phyloP scores from a whole-genome alignment of 2,888 invertebrate genomes.

The Acronicta psi region DNA sequence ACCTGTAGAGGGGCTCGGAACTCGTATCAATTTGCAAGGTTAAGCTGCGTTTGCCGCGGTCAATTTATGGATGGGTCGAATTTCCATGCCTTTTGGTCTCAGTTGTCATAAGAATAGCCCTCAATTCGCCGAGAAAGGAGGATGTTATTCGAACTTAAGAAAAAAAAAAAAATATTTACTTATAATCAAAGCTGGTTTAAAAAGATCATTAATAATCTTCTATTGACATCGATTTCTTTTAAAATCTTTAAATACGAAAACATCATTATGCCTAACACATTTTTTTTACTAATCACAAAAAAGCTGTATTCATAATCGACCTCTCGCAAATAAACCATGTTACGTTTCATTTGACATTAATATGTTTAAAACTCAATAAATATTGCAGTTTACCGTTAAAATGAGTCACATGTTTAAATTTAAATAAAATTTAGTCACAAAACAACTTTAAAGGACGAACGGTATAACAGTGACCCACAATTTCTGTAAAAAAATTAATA shows the following conservation, averaged over 20 bases:
- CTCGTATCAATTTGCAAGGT: too few species aligned
- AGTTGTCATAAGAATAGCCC: too few species aligned
- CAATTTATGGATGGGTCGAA: too few species aligned
- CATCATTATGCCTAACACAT: neutral
- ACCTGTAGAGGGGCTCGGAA: too few species aligned
- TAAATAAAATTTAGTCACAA: conserved; percentile 61
- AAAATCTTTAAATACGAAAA: conserved; percentile 10
- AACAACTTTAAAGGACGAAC: conserved; percentile 72
- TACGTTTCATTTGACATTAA: conserved; percentile 35
- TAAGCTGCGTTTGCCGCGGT: too few species aligned
- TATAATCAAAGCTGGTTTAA: conserved; percentile 26
- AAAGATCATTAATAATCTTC: conserved; percentile 20
- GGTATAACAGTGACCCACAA: conserved; percentile 78
- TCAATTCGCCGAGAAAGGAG: too few species aligned
- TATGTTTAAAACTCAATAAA: conserved; percentile 43
- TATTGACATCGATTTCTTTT: conserved; percentile 9
- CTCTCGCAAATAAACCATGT: conserved; percentile 2
- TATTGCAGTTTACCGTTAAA: conserved; percentile 54
- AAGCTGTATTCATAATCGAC: conserved; percentile 1
- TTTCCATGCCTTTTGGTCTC: too few species aligned
- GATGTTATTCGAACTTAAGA: too few species aligned
- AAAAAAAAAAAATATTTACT: too few species aligned
- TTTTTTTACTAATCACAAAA: conserved; percentile 1
- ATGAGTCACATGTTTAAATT: conserved; percentile 69
- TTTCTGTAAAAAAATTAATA: conserved; percentile 63